Base-by-base conservation (phyloP, 1,140 invertebrate species). In the Globodera rostochiensis region DNA sequence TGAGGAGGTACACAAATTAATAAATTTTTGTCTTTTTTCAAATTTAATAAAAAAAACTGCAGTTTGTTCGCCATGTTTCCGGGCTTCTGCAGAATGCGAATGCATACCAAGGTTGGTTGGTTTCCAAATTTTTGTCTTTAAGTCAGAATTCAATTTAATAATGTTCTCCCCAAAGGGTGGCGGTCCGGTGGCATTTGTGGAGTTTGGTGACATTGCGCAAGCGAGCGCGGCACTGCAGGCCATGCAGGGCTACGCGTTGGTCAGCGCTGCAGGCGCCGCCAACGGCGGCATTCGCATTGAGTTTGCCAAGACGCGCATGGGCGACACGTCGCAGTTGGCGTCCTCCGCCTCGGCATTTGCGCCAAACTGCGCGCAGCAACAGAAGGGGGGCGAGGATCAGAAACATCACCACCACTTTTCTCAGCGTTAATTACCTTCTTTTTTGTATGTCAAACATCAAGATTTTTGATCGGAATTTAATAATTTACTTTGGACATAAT, bases 271-370 rank as follows among this genome's bases (percentile, higher is more conserved):
- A 90, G 97, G 95, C 82, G 96, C 97, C 90, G 93, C 94, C 86
- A 95, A 95, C 88, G 81, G 49, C 49, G 95, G 95, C 90, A 96
- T 98, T 91, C 94, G 96, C 91, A 96, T 98, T 91, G 96, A 98
- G 93, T 98, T 95, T 93, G 96, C 96, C 91, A 96, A 96, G 92
- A 96, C 94, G 92, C 97, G 97, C 93, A 97, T 98, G 96, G 93
- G 93, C 82, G 94, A 95, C 6, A 66, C 53, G 36, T n/a, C 11
- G 57, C 57, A 25, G 25, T 25, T 25, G 57, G 9, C 57, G 13
- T 60, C 57, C 15, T 5, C 57, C 1, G 57, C 57, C 15, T 5
- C 57, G 11, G 57, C 57, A 19, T 11, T 4, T 3, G 57, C 57
- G 19, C 11, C 57, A 9, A 19, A 5, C 11, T 11, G 11, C 11